Conservation (phyloP, 2,888 invertebrate species). For the Seira ritae region DNA sequence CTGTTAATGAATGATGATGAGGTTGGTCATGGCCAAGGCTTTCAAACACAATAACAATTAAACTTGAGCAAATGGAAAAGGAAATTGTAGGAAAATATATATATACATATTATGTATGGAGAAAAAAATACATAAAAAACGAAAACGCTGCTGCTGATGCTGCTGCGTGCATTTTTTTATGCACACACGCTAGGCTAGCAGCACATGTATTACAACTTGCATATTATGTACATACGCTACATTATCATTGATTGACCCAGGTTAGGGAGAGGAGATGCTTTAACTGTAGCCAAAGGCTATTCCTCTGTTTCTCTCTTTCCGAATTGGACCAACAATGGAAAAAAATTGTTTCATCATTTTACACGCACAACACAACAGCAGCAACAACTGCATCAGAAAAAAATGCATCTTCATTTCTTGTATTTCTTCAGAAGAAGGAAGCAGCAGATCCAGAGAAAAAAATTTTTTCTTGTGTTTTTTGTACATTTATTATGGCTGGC, state of each 20-base stretch:
- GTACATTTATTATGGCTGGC: background rate
- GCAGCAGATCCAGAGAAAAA: background rate
- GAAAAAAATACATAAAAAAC: background rate
- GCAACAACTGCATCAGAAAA: background rate
- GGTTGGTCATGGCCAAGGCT: slow-evolving; percentile 25
- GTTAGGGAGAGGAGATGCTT: slow-evolving; percentile 34
- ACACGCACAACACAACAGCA: slow-evolving; percentile 12
- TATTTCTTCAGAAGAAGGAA: background rate
- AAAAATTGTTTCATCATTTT: background rate
- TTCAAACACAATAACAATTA: slow-evolving; percentile 22
- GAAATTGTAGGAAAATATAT: slow-evolving; percentile 27
- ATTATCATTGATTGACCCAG: slow-evolving; percentile 49
- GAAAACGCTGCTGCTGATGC: too few species aligned
- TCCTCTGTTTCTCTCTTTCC: background rate
- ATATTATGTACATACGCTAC: background rate
- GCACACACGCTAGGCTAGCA: too few species aligned
- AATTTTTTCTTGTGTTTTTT: background rate
- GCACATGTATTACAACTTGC: background rate
- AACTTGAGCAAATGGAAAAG: slow-evolving; percentile 19
- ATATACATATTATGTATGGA: too few species aligned
- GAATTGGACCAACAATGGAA: background rate
- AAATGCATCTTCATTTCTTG: slow-evolving; percentile 6
- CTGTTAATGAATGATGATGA: slow-evolving; percentile 55
- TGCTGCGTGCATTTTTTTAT: background rate
- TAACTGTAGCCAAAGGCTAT: slow-evolving; percentile 50